phyloP scores from a whole-genome alignment of 2,113 vertebrate genomes.

The Neofelis nebulosa region DNA sequence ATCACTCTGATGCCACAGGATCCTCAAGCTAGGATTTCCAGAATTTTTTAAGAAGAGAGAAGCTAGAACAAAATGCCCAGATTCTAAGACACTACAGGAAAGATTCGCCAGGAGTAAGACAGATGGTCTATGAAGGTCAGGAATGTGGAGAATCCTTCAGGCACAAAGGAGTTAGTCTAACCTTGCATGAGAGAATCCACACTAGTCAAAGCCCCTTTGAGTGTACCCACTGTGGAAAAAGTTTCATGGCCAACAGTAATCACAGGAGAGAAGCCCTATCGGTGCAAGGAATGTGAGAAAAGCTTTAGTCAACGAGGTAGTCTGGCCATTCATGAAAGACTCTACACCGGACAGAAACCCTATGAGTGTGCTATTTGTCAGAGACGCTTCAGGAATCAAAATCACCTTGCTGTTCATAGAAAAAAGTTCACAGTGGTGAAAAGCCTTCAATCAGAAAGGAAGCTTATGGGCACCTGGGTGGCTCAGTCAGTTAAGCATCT shows the following conservation, averaged over 20 bases:
- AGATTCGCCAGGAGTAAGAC: conserved; percentile 71
- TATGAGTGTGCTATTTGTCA: conserved; percentile 75
- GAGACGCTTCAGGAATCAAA: conserved; percentile 78
- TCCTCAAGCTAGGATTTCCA: conserved; percentile 77
- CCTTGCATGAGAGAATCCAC: conserved; percentile 74
- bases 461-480: background rate
- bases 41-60: conserved; percentile 77
- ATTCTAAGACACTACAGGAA: conserved; percentile 65
- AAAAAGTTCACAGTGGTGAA: conserved; percentile 77
- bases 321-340: conserved; percentile 75
- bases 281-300: conserved; percentile 76
- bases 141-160: conserved; percentile 77
- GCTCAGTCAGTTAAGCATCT: too few species aligned
- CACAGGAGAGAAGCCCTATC: conserved; percentile 78
- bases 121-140: conserved; percentile 72
- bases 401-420: conserved; percentile 75
- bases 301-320: conserved; percentile 77
- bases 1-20: conserved; percentile 72
- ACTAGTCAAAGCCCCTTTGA: conserved; percentile 77
- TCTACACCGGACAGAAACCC: conserved; percentile 77
- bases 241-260: conserved; percentile 76
- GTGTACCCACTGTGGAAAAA: conserved; percentile 73
- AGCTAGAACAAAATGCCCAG: conserved; percentile 72
- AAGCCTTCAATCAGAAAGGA: conserved; percentile 79
- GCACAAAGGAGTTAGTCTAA: conserved; percentile 76